phyloP scores from a whole-genome alignment of 2,113 vertebrate genomes.

The Columba livia region DNA sequence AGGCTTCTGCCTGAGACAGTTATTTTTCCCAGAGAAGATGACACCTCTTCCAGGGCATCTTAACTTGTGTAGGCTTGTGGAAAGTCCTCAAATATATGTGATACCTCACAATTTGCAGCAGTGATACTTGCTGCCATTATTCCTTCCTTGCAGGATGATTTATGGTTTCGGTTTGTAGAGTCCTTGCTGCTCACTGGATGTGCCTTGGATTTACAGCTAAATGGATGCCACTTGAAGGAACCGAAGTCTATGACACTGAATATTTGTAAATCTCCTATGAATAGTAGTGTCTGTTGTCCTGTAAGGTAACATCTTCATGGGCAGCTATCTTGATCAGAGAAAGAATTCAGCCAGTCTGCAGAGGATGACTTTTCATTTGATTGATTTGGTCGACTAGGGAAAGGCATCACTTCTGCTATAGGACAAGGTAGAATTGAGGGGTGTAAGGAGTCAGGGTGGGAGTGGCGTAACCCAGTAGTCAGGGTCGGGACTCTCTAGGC shows the following conservation, averaged over 20 bases:
- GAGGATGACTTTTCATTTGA: neutral
- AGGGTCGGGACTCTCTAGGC: neutral
- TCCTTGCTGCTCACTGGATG: neutral
- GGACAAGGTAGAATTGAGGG: neutral
- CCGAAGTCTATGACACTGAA: neutral
- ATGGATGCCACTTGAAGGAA: neutral
- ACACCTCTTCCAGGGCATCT: neutral
- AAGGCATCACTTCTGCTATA: neutral
- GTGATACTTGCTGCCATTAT: neutral
- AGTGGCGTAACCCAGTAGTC: neutral
- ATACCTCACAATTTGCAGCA: rapidly evolving
- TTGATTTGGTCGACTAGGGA: neutral
- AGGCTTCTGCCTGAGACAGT: neutral
- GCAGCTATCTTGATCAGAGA: neutral
- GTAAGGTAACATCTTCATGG: neutral
- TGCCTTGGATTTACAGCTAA: neutral
- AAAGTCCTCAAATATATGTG: neutral
- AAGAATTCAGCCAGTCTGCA: neutral
- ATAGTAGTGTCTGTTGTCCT: neutral
- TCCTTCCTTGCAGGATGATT: neutral
- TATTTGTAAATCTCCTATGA: neutral
- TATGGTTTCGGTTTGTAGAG: neutral
- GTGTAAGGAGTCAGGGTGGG: neutral
- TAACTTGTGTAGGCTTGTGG: neutral
- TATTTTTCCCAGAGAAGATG: neutral